Evolutionary conservation across 2,113 vertebrate genomes (phyloP).

Genomic region (Odobenus rosmarus): DNA sequence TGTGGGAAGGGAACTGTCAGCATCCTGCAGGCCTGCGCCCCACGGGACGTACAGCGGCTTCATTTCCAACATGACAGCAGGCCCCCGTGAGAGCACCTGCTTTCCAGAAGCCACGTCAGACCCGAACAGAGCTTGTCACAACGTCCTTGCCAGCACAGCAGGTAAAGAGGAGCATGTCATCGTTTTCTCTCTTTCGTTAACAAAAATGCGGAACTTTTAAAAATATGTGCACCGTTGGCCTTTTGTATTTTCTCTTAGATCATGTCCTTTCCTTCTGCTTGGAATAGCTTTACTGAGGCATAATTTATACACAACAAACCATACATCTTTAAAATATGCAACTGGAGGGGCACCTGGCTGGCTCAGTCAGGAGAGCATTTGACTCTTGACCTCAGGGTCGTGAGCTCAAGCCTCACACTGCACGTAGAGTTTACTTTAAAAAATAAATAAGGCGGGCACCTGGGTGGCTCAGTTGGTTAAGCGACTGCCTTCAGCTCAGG

Average conservation of each 20-base stretch:
- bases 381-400: neutral
- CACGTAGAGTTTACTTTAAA: neutral
- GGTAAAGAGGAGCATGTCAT: fast-evolving
- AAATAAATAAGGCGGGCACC: neutral
- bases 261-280: neutral
- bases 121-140: neutral
- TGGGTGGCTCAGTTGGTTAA: no score
- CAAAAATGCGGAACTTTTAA: neutral
- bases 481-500: no score
- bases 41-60: no score
- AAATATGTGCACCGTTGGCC: fast-evolving
- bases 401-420: neutral
- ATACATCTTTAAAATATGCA: neutral
- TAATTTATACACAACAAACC: fast-evolving
- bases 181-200: neutral
- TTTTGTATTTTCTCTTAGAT: neutral
- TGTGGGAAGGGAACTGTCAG: no score
- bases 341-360: neutral
- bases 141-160: neutral
- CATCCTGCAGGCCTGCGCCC: neutral
- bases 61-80: neutral
- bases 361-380: neutral
- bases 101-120: no score
- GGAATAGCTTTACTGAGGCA: neutral
- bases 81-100: neutral